Conservation (phyloP, 2,113 vertebrate species). For the Petrocephalus zakoni region DNA sequence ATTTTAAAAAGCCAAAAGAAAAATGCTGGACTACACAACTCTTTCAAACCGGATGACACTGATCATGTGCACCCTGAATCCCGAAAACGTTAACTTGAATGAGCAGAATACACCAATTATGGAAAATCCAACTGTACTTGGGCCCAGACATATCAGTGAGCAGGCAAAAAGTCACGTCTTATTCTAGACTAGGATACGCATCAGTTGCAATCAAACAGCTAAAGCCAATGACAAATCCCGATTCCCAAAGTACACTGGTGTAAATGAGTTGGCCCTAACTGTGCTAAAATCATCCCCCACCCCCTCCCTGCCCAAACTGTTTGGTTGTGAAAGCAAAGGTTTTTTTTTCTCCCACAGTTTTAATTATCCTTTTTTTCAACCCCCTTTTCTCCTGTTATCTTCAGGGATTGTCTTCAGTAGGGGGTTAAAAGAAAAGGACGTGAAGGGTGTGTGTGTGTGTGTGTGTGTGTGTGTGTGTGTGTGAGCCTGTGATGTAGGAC, state of each 20-base stretch:
- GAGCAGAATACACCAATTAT: not conserved
- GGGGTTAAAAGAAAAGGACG: slow-evolving; percentile 67
- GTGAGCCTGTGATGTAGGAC: too few relatives aligned
- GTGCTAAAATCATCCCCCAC: slow-evolving; percentile 58
- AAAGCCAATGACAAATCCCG: slow-evolving; percentile 32
- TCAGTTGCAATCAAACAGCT: slow-evolving; percentile 23
- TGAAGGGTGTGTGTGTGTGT: slow-evolving; percentile 43
- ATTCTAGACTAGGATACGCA: slow-evolving; percentile 43
- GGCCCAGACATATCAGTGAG: not conserved
- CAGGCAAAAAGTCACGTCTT: slow-evolving; percentile 29
- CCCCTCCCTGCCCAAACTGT: slow-evolving; percentile 51
- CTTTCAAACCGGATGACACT: not conserved
- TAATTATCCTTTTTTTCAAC: slow-evolving; percentile 67
- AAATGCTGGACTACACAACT: not conserved
- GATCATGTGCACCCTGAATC: not conserved
- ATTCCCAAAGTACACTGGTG: slow-evolving; percentile 54
- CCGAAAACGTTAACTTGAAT: not conserved
- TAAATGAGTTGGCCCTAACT: slow-evolving; percentile 60
- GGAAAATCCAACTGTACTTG: not conserved
- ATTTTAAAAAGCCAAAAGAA: not conserved
- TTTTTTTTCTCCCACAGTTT: slow-evolving; percentile 55
- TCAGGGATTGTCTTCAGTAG: slow-evolving; percentile 63
- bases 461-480: not conserved
- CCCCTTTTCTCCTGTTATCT: slow-evolving; percentile 60
- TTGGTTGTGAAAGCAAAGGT: slow-evolving; percentile 54